Evolutionary conservation across 2,888 invertebrate genomes (phyloP).

Genomic region (Pachliopta kotzebuea): DNA sequence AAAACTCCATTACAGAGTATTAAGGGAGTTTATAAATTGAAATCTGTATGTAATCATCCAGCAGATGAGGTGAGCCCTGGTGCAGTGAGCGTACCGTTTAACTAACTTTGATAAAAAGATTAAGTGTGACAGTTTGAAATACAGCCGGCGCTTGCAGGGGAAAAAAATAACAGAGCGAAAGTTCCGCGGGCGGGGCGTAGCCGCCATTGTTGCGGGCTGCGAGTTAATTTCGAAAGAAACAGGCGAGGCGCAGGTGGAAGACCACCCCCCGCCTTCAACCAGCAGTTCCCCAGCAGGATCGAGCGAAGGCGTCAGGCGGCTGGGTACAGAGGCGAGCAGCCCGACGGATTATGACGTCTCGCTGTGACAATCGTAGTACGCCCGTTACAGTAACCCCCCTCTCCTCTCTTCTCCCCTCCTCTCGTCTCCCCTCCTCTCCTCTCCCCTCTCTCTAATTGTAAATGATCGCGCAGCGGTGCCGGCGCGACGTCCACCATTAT

Average conservation of each 20-base stretch:
- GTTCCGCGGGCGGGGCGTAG: constrained; percentile 52
- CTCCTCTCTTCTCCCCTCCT: no score
- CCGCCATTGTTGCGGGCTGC: constrained; percentile 70
- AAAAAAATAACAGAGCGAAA: constrained; percentile 73
- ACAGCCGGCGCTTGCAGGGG: constrained; percentile 74
- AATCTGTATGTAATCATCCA: constrained; percentile 70
- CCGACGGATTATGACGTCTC: constrained; percentile 67
- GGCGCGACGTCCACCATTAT: constrained; percentile 51
- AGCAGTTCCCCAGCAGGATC: constrained; percentile 30
- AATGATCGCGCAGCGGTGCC: constrained; percentile 56
- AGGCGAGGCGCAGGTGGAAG: constrained; percentile 69
- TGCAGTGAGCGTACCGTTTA: constrained; percentile 76
- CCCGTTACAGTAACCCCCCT: constrained; percentile 38
- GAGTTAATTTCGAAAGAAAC: constrained; percentile 78
- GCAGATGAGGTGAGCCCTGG: constrained; percentile 68
- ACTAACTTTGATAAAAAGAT: constrained; percentile 81
- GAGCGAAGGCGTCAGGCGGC: constrained; percentile 67
- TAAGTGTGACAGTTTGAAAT: constrained; percentile 81
- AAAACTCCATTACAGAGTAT: constrained; percentile 15
- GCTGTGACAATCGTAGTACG: constrained; percentile 41
- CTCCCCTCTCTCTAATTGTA: constrained; percentile 71
- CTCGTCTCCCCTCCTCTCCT: no score
- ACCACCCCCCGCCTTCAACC: constrained; percentile 70
- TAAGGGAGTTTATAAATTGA: constrained; percentile 40
- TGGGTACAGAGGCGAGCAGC: constrained; percentile 60